Percentiles rank a stretch among this genome's conserved stretches.
Conservation (phyloP, 2,888 invertebrate species). For the Gari tellinella region DNA sequence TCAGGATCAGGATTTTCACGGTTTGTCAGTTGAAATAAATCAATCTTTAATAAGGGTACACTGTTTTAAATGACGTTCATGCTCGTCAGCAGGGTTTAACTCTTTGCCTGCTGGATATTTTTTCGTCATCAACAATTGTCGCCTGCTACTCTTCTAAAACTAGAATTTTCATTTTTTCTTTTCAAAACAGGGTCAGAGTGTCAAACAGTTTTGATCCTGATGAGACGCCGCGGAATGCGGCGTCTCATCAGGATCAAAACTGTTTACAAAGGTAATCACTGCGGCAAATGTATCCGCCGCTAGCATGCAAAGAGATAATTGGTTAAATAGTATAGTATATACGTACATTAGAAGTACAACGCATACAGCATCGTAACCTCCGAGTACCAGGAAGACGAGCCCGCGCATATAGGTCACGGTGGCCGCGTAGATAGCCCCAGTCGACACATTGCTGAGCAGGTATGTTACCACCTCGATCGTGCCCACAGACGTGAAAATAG, state of each 20-base stretch:
- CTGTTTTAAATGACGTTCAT: neutral
- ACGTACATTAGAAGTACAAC: conserved; percentile 44
- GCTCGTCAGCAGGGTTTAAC: too few relatives aligned
- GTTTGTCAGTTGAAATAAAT: neutral
- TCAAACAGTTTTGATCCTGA: too few relatives aligned
- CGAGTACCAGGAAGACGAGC: conserved; percentile 44
- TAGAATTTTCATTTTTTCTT: too few relatives aligned
- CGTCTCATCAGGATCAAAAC: too few relatives aligned
- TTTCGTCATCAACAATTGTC: neutral
- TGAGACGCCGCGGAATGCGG: too few relatives aligned
- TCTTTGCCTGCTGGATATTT: too few relatives aligned
- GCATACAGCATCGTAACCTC: conserved; percentile 30
- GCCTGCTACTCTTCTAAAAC: too few relatives aligned
- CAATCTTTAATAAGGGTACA: too few relatives aligned
- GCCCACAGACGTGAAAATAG: conserved; percentile 40
- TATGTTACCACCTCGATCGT: conserved; percentile 34
- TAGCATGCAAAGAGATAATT: too few relatives aligned
- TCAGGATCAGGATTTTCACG: neutral
- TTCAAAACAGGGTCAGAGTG: too few relatives aligned
- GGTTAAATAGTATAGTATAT: neutral
- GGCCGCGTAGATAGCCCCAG: conserved; percentile 39
- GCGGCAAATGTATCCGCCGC: too few relatives aligned
- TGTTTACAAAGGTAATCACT: too few relatives aligned
- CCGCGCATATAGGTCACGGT: conserved; percentile 46
- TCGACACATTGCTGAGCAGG: conserved; percentile 30